Base-by-base conservation (phyloP, 1,140 invertebrate species). In the Bemisia tabaci region DNA sequence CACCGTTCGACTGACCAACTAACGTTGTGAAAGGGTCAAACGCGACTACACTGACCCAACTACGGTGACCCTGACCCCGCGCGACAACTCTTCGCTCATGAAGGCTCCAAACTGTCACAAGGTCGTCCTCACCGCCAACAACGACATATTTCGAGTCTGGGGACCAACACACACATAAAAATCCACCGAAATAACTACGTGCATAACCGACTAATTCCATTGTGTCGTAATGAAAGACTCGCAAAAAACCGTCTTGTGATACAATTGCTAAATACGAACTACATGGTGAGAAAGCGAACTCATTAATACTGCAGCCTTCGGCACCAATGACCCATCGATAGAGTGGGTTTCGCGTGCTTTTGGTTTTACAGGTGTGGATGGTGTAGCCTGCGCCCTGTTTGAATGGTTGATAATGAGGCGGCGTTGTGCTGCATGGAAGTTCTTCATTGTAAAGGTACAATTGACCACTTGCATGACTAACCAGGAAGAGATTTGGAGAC, bases 391-490 rank as follows among this genome's bases (percentile, higher is more conserved):
- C 93, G 1, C 96, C 95, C 70, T 92, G 87, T 79, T 98, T 98
- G 73, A 97, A 94, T 23, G 91, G 84, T 77, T 98, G 94, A 79
- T 98, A 98, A 74, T 90, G 91, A 61, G 86, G 94, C 71, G 84
- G 83, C 59, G 84, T 87, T 71, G 83, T 88, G 1, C 92, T 90
- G 79, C 94, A 97, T 1, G 87, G 83, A 62, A 97, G 80, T 77
- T 98, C 94, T 79, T 97, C 94, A 79, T 97, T 97, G 79, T 98
- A 99, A 22, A 98, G 84, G 82, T 98, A 98, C 73, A 99, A 82
- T 74, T 97, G 91, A n/a, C 97, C 97, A 69, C 94, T 97, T 63
- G 89, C 85, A 78, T 99, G 94, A 23, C 95, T 91, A 62, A 92
- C 92, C 66, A 98, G 80, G 79, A 99, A 99, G 71, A 95, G 81